Evolutionary conservation across 2,113 vertebrate genomes (phyloP), one percentile per base, ranked within the genome.

Genomic region (Paradoxurus hermaphroditus): DNA sequence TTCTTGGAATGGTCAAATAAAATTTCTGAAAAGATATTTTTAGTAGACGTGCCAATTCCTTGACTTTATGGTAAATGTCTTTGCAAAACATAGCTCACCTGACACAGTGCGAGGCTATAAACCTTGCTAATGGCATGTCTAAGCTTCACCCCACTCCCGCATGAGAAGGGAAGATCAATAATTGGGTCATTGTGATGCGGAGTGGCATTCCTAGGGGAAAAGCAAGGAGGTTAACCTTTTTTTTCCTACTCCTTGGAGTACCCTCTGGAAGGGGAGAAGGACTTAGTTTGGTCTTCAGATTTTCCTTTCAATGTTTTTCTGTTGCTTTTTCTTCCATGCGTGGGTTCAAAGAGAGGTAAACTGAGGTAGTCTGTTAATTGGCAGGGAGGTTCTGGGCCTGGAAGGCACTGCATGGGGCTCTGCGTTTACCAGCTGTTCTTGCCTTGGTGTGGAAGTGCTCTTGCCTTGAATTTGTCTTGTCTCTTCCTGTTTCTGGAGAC

Each of bases 21-120:
- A 39, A 59, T 63, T 86, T 95, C 68, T 72, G 36, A 34, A n/a
- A 67, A 10, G 23, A 23, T 67, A n/a, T n/a, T 62, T 85, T 91
- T 72, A 87, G 49, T 34, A 67, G 59, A 25, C 46, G 1, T 51
- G 46, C 91, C 49, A 79, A 8, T 86, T 88, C 15, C 62, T 97
- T 97, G 88, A 72, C 84, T 68, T 81, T 79, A 75, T 85, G 82
- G 14, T 73, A 73, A 86, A 68, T 59, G 21, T 15, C 72, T 97
- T 84, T 79, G 63, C 46, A 82, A 91, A 85, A 46, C 27, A 3
- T 27, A n/a, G 16, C 53, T 86, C 49, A 19, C 67, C 68, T 34
- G 85, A 81, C 29, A 73, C 39, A 75, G n/a, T 10, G 18, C 12
- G 81, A 46, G 41, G 31, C 25, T 79, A 1, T 70, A 31, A 90